Conservation (phyloP, 2,113 vertebrate genomes). For the Rynchops niger region DNA sequence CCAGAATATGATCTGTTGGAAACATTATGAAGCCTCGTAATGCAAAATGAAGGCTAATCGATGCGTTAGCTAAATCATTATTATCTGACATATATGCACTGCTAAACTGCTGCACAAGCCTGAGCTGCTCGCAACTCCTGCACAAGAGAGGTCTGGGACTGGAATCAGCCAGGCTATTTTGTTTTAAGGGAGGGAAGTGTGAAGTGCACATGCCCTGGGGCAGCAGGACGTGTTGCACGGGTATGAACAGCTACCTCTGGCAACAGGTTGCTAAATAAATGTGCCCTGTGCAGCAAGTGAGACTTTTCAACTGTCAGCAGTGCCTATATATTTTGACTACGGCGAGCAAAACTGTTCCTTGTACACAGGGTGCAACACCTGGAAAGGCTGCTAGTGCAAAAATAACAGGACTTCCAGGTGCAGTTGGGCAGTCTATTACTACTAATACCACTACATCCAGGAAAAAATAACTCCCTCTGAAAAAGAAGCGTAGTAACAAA, state of each 20-base stretch:
- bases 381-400: not conserved
- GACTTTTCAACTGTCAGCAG: not conserved
- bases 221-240: accelerated
- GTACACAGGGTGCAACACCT: not conserved
- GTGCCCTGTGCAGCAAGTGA: not conserved
- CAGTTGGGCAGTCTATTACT: not conserved
- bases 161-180: not conserved
- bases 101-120: not conserved
- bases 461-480: not conserved
- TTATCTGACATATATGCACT: not conserved
- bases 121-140: not conserved
- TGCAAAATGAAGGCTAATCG: not conserved
- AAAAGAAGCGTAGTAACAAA: not conserved
- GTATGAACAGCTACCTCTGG: not conserved
- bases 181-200: not conserved
- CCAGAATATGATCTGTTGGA: not conserved
- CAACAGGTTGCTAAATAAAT: not conserved
- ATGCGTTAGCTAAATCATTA: not conserved
- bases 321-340: not conserved
- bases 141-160: not conserved
- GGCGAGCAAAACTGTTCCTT: not conserved
- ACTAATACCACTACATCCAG: not conserved
- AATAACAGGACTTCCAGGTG: not conserved
- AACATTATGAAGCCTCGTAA: not conserved
- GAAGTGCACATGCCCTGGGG: not conserved